Evolutionary conservation across 2,797 vertebrate genomes (phyloP), one percentile per base, ranked within the genome.

Genomic region (Centropyge bicolor): DNA sequence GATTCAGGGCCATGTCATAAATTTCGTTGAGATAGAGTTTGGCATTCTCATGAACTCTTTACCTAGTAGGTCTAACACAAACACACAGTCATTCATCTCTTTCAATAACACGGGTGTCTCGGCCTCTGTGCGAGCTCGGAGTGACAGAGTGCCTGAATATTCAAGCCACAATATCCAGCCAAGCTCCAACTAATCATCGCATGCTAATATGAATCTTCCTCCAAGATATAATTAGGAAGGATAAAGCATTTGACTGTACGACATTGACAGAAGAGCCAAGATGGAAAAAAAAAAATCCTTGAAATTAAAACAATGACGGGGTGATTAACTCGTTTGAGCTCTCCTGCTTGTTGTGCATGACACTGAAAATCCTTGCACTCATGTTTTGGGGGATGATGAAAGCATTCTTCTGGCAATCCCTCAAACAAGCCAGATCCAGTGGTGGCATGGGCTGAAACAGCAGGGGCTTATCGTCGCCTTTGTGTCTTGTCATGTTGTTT

Each of bases 401-500:
- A 95, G 94, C 95, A 95, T 95, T 95, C 94, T 95, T 95, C 88
- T 91, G 89, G 90, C 88, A 89, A 82, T 89, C 91, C 93, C 87
- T 93, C 88, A 89, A 91, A 93, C 92, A 92, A 80, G 85, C 82
- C 91, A 85, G 74, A 90, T 91, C 89, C 92, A 91, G 51, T 56
- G 78, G 91, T 90, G 86, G 91, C 80, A 86, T 76, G 84, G 86
- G 55, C 92, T 93, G 81, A 91, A 93, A 90, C 90, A 92, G 90
- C 93, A 89, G 76, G 19, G 86, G 92, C 89, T 95, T 94, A 94
- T 88, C 88, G 36, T n/a, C 8, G 76, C 84, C 83, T 89, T 92
- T 93, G 90, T 93, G 86, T 92, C 83, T 84, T 80, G 87, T 90
- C 89, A 81, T 83, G 80, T 83, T 94, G 89, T 92, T 93, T 92